Conservation (phyloP, 1,140 invertebrate genomes). For the Bombus superbus region DNA sequence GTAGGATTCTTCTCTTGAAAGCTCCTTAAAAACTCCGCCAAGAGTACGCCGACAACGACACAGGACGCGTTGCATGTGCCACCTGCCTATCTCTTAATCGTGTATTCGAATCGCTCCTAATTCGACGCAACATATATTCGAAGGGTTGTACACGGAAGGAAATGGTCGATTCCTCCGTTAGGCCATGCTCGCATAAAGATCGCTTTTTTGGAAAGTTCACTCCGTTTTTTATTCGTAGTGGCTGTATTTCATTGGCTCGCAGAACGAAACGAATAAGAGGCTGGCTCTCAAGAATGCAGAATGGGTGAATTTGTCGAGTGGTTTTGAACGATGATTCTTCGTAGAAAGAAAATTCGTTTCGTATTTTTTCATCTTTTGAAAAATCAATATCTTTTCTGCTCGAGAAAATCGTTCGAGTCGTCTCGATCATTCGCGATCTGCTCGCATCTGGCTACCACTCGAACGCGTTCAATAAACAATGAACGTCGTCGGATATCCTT, state of each 20-base stretch:
- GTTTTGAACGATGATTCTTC: too few relatives aligned
- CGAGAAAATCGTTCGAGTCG: neutral
- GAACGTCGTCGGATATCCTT: slow-evolving; percentile 55
- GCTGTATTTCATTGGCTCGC: neutral
- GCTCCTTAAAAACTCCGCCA: slow-evolving; percentile 11
- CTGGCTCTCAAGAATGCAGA: too few relatives aligned
- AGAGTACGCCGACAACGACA: slow-evolving; percentile 22
- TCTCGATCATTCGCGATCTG: neutral
- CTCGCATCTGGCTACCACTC: slow-evolving; percentile 33
- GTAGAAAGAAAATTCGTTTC: too few relatives aligned
- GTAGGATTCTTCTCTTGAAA: slow-evolving; percentile 17
- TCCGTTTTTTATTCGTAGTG: neutral
- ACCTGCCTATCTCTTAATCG: slow-evolving; percentile 61
- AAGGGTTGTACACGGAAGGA: neutral
- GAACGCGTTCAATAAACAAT: slow-evolving; percentile 58
- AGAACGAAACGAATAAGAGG: neutral
- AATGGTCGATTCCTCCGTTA: neutral
- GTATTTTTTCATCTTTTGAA: neutral
- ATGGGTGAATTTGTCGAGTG: too few relatives aligned
- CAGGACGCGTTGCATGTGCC: slow-evolving; percentile 17
- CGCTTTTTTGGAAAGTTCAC: neutral
- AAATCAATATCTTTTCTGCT: neutral
- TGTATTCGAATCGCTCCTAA: slow-evolving; percentile 47
- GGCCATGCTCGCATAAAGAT: neutral
- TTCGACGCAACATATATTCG: neutral